phyloP scores from a whole-genome alignment of 2,797 vertebrate genomes.

The Lutjanus argentimaculatus region DNA sequence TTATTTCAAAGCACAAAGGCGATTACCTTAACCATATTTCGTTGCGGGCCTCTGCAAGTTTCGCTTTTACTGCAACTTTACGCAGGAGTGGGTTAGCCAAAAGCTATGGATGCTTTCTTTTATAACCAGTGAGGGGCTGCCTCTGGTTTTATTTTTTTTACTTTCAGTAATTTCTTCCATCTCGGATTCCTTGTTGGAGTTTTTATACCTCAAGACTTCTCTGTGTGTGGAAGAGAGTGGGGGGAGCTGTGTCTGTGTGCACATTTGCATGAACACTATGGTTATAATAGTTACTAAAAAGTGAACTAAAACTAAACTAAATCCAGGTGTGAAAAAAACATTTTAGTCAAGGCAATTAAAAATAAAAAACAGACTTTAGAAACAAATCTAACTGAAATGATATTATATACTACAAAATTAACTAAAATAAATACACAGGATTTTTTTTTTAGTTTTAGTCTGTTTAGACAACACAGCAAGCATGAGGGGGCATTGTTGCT shows the following conservation, averaged over 20 bases:
- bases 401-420: too few species aligned
- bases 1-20: constrained; percentile 76
- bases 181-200: constrained; percentile 61
- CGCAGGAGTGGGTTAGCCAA: constrained; percentile 44
- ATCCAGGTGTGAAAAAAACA: too few species aligned
- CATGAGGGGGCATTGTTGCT: too few species aligned
- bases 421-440: too few species aligned
- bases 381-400: too few species aligned
- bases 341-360: too few species aligned
- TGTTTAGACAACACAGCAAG: too few species aligned
- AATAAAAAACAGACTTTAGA: too few species aligned
- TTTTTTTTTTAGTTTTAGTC: too few species aligned
- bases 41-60: constrained; percentile 37
- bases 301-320: too few species aligned
- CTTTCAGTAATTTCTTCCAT: constrained; percentile 70
- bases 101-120: constrained; percentile 71
- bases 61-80: constrained; percentile 65
- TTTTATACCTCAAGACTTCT: constrained; percentile 55
- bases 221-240: constrained; percentile 39
- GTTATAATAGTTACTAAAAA: too few species aligned
- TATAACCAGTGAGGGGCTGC: constrained; percentile 58
- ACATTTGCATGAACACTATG: constrained; percentile 8
- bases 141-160: constrained; percentile 44
- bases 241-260: constrained; percentile 28
- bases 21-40: constrained; percentile 57